phyloP scores from a whole-genome alignment of 2,888 invertebrate genomes.

The Seira musarum region DNA sequence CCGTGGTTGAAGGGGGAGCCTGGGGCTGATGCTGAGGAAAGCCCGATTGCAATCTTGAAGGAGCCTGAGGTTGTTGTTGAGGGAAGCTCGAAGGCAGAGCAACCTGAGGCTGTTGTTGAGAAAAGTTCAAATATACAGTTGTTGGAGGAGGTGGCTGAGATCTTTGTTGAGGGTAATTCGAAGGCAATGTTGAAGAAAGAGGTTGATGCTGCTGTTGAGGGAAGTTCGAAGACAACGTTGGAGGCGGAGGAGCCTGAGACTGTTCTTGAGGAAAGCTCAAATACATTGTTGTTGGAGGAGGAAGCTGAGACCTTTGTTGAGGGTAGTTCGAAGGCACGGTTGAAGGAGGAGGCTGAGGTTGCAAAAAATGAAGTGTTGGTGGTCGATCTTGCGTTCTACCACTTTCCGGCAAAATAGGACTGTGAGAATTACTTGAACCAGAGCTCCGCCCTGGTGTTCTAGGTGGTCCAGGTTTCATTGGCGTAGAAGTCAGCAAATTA shows the following conservation, averaged over 20 bases:
- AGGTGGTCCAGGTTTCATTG: slow-evolving; percentile 41
- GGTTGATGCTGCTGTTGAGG: too few species aligned
- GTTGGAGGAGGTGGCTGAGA: too few species aligned
- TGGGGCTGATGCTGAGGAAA: too few species aligned
- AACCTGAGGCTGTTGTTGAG: too few species aligned
- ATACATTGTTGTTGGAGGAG: too few species aligned
- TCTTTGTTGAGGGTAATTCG: background rate
- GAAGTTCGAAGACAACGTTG: too few species aligned
- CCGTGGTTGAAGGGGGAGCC: too few species aligned
- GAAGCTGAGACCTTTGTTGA: background rate
- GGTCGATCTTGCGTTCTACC: background rate
- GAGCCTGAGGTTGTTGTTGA: too few species aligned
- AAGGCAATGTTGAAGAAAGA: too few species aligned
- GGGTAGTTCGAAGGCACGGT: background rate
- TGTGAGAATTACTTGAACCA: slow-evolving; percentile 43
- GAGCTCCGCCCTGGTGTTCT: slow-evolving; percentile 52
- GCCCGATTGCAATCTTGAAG: too few species aligned
- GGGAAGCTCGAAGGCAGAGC: too few species aligned
- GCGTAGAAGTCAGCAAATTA: slow-evolving; percentile 38
- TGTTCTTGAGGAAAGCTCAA: background rate
- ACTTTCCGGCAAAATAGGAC: slow-evolving; percentile 8
- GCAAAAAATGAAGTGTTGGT: background rate
- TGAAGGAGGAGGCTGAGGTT: background rate
- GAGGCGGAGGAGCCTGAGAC: background rate
- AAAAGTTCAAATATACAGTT: too few species aligned